Percentiles rank a stretch among this genome's conserved stretches.
Conservation (phyloP, 2,888 invertebrate genomes). For the Drosophila anceps region DNA sequence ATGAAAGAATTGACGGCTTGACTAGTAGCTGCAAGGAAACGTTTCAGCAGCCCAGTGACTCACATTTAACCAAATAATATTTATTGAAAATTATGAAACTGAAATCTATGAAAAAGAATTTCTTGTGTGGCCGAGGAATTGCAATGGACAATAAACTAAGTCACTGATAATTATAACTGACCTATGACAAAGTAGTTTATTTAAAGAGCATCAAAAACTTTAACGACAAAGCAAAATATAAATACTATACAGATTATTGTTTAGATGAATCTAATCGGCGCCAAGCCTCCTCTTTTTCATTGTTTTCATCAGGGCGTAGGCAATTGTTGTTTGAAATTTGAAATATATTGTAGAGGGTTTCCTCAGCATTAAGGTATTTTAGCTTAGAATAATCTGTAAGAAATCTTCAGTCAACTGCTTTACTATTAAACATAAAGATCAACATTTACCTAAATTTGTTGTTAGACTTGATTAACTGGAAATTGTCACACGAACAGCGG, state of each 20-base stretch:
- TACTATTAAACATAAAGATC: background rate
- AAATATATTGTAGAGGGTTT: too few species aligned
- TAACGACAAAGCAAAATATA: too few species aligned
- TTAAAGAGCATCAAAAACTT: too few species aligned
- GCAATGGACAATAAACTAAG: too few species aligned
- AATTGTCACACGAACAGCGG: background rate
- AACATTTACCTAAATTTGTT: background rate
- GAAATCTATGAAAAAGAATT: background rate
- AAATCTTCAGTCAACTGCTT: too few species aligned
- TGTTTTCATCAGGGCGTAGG: background rate
- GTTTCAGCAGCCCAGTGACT: slow-evolving; percentile 22
- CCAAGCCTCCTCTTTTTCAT: background rate
- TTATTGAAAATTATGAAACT: background rate
- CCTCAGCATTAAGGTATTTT: too few species aligned
- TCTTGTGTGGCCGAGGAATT: background rate
- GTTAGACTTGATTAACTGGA: background rate
- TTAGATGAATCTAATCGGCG: background rate
- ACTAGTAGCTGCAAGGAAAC: slow-evolving; percentile 23
- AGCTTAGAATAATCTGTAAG: too few species aligned
- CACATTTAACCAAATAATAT: slow-evolving; percentile 5
- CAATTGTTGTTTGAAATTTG: too few species aligned
- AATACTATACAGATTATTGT: background rate
- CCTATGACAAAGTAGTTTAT: background rate
- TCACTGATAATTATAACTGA: too few species aligned
- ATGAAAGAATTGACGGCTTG: background rate